Percentiles rank a stretch among this genome's conserved stretches.
phyloP scores from a whole-genome alignment of 2,113 vertebrate genomes.

The Psilopsiagon aymara region DNA sequence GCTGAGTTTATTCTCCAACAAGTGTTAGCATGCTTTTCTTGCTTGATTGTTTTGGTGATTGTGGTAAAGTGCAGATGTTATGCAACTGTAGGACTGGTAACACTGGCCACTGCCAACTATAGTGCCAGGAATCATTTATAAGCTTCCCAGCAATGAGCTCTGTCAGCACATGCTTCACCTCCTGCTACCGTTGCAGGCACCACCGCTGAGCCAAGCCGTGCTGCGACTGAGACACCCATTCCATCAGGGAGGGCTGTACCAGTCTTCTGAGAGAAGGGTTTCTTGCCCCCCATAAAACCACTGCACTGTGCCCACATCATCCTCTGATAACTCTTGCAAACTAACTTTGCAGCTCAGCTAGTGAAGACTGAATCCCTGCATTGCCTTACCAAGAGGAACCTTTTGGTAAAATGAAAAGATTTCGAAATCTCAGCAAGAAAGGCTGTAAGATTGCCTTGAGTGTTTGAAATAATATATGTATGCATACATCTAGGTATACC shows the following conservation, averaged over 20 bases:
- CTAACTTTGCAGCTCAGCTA: not conserved
- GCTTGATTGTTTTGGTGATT: conserved; percentile 48
- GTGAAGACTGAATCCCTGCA: not conserved
- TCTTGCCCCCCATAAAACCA: not conserved
- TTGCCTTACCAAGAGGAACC: not conserved
- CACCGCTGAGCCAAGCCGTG: not conserved
- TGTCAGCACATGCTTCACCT: conserved; percentile 68
- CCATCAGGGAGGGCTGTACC: not conserved
- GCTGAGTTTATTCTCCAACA: conserved; percentile 39
- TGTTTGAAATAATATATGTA: conserved; percentile 58
- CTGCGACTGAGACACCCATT: not conserved
- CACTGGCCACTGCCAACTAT: conserved; percentile 38
- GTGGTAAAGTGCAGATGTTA: conserved; percentile 54
- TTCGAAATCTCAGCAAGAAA: conserved; percentile 30
- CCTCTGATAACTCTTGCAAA: not conserved
- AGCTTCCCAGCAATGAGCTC: conserved; percentile 49
- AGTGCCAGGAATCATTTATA: conserved; percentile 59
- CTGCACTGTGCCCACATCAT: not conserved
- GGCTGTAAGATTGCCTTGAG: conserved; percentile 45
- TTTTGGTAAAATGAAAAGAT: not conserved
- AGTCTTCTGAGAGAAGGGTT: not conserved
- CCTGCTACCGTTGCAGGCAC: conserved; percentile 9
- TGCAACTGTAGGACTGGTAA: conserved; percentile 61
- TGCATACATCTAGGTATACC: conserved; percentile 54
- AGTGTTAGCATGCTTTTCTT: conserved; percentile 23